Base-by-base conservation (phyloP, 2,888 invertebrate genomes). In the Oeneis ivallda region DNA sequence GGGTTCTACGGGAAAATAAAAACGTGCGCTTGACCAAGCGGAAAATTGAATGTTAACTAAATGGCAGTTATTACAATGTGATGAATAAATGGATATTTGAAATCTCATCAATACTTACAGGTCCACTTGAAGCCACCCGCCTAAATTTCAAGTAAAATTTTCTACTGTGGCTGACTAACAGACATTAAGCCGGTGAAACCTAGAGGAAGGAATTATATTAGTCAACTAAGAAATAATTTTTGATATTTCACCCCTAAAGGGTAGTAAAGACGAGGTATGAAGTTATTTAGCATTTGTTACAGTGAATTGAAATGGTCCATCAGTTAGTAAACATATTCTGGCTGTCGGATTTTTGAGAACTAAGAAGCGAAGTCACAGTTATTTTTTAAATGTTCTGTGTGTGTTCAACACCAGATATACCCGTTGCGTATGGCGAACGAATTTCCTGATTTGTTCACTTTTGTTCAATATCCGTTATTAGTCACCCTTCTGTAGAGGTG, bases 391-490 rank as follows among this genome's bases (percentile, higher is more conserved):
- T 26, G 26, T 26, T n/a, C 3, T 26, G 26, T 26, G 26, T 26
- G 26, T 26, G 26, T 26, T 26, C 26, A 26, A 26, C 26, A 41
- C 13, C 37, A 17, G 37, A 52, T 41, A 61, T n/a, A 52, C 11
- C 54, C 32, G 34, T 64, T 60, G 58, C 65, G 68, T 65, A 64
- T 54, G 47, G 66, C 69, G 72, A 71, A 74, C 69, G 71, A 66
- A 59, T 73, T 72, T 73, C 71, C 70, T 71, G 75, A 80, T 78
- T 78, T 70, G 71, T 75, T 76, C 76, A 80, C 73, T 78, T 82
- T 73, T 75, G 71, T 72, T 65, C 70, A 83, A 88, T 86, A 82
- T 87, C 86, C 88, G 85, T 72, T 75, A 75, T 77, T 75, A 75
- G 75, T 68, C 77, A 79, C 86, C 87, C 85, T 76, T 76, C 69